These are phyloP conservation scores for Papilio dardanus DNA, from an alignment of 1,140 invertebrate genomes.

Conservation along the genomic window DNA sequence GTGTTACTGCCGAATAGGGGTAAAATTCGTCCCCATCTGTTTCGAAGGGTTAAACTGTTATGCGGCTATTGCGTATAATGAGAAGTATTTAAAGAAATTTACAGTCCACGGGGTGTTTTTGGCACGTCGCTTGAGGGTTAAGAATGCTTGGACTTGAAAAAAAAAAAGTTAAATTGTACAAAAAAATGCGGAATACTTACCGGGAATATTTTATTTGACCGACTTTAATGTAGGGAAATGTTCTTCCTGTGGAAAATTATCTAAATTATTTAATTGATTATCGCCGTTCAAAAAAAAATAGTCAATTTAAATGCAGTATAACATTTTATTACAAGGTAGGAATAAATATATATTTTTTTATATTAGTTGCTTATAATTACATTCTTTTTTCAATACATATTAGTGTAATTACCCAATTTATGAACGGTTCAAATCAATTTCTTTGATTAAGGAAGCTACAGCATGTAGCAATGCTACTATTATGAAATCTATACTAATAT, in stretches of 20 bases:
- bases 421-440: constrained; percentile 21
- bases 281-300: too few relatives aligned
- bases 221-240: neutral
- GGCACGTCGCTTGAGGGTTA: constrained; percentile 61
- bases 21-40: constrained; percentile 70
- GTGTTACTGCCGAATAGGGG: constrained; percentile 34
- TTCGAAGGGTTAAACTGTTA: constrained; percentile 78
- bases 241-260: neutral
- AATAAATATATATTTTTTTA: too few relatives aligned
- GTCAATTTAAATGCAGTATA: too few relatives aligned
- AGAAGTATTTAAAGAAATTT: constrained; percentile 79
- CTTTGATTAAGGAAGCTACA: neutral
- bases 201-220: neutral
- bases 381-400: too few relatives aligned
- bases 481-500: too few relatives aligned
- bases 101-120: constrained; percentile 68
- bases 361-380: too few relatives aligned
- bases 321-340: too few relatives aligned
- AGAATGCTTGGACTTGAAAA: constrained; percentile 45
- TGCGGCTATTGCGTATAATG: constrained; percentile 78
- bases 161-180: neutral
- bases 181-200: neutral
- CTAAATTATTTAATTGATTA: too few relatives aligned
- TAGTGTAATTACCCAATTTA: too few relatives aligned
- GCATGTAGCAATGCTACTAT: neutral